phyloP scores from a whole-genome alignment of 2,797 vertebrate species.

The Channallabes apus region DNA sequence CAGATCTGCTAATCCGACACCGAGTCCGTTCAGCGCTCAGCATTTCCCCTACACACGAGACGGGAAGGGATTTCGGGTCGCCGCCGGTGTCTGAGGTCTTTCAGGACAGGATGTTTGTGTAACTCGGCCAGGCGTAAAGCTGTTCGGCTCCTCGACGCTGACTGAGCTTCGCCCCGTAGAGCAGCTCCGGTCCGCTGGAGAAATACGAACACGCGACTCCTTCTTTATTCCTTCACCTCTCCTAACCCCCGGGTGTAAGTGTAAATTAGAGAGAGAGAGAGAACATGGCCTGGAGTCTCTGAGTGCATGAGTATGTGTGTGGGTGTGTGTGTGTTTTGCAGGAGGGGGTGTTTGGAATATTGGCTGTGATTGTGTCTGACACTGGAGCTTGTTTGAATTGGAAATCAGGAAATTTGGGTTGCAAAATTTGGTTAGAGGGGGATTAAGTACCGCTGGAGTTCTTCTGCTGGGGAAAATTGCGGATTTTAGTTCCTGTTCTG shows the following conservation, averaged over 20 bases:
- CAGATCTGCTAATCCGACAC: neutral
- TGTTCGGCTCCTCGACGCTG: conserved; percentile 9
- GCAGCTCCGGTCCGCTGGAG: conserved; percentile 26
- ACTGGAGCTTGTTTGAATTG: conserved; percentile 41
- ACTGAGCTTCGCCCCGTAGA: conserved; percentile 17
- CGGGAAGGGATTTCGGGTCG: neutral
- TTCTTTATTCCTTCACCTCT: conserved; percentile 2
- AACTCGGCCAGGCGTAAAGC: conserved; percentile 31
- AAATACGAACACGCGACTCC: conserved; percentile 34
- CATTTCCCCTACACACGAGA: neutral
- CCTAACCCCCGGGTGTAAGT: neutral
- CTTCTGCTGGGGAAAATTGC: conserved; percentile 29
- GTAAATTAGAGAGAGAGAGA: conserved; percentile 4
- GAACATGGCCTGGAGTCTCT: neutral
- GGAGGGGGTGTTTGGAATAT: conserved; percentile 11
- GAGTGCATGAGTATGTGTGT: neutral
- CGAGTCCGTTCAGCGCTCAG: neutral
- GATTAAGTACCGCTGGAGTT: conserved; percentile 16
- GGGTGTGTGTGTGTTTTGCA: neutral
- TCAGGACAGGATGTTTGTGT: conserved; percentile 28
- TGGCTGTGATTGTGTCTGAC: conserved; percentile 37
- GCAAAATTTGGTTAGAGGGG: conserved; percentile 26
- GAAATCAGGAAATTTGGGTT: conserved; percentile 40
- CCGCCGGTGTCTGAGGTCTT: neutral
- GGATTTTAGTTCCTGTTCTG: conserved; percentile 42